Conservation (phyloP, 2,797 vertebrate species). For the Poeciliopsis paucimaculata region DNA sequence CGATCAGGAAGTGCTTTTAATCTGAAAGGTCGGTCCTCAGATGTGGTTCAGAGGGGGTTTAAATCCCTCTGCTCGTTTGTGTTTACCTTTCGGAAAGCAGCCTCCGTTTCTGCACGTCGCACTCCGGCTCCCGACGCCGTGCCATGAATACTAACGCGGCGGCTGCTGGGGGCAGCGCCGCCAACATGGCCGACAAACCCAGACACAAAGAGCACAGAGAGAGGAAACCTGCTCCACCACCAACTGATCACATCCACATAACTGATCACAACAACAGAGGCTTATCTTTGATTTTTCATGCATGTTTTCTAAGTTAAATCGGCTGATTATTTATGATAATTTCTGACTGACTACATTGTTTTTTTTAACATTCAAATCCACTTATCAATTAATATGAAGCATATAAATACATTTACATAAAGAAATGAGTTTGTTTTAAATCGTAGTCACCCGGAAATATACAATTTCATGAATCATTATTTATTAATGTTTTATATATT, state of each 20-base stretch:
- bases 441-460: no score
- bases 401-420: neutral
- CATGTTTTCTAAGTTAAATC: neutral
- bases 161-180: constrained; percentile 49
- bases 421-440: no score
- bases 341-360: neutral
- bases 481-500: no score
- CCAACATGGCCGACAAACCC: constrained; percentile 68
- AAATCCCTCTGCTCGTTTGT: constrained; percentile 8
- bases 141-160: constrained; percentile 66
- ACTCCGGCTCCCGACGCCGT: constrained; percentile 42
- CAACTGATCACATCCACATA: neutral
- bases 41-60: neutral
- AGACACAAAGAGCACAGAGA: constrained; percentile 29
- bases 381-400: neutral
- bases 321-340: neutral
- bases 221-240: neutral
- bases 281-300: neutral
- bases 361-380: neutral
- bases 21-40: constrained; percentile 18
- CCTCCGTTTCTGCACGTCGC: constrained; percentile 25
- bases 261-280: neutral
- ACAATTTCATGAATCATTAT: no score
- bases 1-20: neutral
- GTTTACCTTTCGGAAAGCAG: constrained; percentile 34